Evolutionary conservation across 2,113 vertebrate genomes (phyloP).

Genomic region (Pelvicachromis taeniatus): DNA sequence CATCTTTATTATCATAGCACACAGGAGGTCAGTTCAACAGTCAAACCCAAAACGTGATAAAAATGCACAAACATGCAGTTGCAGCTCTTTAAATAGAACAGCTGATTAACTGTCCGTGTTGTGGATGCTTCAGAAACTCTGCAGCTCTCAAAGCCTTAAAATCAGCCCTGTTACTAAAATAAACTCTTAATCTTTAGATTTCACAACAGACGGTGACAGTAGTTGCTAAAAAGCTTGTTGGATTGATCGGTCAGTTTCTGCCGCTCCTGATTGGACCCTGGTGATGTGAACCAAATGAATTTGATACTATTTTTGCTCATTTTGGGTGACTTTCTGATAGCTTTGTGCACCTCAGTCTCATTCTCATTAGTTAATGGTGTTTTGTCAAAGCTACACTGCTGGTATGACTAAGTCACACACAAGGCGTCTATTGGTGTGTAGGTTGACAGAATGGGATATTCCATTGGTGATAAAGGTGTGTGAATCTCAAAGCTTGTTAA

Average conservation of each 20-base stretch:
- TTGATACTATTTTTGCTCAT: background rate
- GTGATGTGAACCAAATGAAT: background rate
- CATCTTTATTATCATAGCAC: background rate
- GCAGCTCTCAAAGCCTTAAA: background rate
- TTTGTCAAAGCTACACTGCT: background rate
- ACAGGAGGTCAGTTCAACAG: background rate
- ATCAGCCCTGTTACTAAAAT: background rate
- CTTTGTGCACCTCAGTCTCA: background rate
- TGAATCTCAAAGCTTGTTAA: background rate
- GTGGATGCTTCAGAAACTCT: background rate
- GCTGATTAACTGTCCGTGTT: background rate
- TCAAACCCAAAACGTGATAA: background rate
- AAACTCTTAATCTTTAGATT: background rate
- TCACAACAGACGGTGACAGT: background rate
- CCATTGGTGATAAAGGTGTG: background rate
- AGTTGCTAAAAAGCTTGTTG: background rate
- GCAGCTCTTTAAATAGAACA: background rate
- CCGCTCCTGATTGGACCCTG: background rate
- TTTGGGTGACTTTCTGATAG: background rate
- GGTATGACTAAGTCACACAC: background rate
- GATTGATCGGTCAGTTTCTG: background rate
- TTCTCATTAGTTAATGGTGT: background rate
- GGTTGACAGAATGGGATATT: background rate
- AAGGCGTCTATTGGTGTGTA: background rate
- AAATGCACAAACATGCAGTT: background rate